These are phyloP conservation scores for Arion vulgaris DNA, from an alignment of 1,140 invertebrate species.

Conservation along the genomic window DNA sequence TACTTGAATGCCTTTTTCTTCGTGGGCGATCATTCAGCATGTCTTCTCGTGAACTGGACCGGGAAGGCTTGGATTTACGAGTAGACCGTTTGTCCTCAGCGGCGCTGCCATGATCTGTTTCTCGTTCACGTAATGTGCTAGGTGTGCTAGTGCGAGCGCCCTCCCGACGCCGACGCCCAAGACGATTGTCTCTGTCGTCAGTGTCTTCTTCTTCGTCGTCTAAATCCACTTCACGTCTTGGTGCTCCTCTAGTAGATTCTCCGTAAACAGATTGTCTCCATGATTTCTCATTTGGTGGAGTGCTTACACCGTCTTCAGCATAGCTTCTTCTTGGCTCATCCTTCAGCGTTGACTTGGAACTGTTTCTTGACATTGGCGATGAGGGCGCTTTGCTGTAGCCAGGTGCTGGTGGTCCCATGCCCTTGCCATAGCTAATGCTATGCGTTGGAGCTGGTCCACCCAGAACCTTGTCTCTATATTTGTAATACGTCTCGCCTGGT, in stretches of 20 bases:
- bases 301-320: constrained; percentile 46
- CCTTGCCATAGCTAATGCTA: constrained; percentile 32
- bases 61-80: constrained; percentile 49
- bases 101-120: constrained; percentile 39
- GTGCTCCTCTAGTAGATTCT: constrained; percentile 42
- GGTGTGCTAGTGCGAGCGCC: constrained; percentile 61
- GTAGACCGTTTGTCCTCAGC: constrained; percentile 50
- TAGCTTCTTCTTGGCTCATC: constrained; percentile 45
- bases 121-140: constrained; percentile 38
- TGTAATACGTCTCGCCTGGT: constrained; percentile 59
- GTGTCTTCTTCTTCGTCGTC: constrained; percentile 46
- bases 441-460: constrained; percentile 38
- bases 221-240: constrained; percentile 36
- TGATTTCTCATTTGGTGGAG: constrained; percentile 58
- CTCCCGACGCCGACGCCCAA: constrained; percentile 37
- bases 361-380: constrained; percentile 34
- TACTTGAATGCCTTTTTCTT: constrained; percentile 58
- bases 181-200: constrained; percentile 40
- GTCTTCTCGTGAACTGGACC: constrained; percentile 63
- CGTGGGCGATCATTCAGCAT: constrained; percentile 59
- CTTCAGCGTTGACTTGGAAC: constrained; percentile 37
- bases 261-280: constrained; percentile 69
- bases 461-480: constrained; percentile 61
- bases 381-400: constrained; percentile 9
- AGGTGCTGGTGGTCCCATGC: constrained; percentile 34